phyloP scores from a whole-genome alignment of 2,888 invertebrate species.

The Lordiphosa fenestrarum region DNA sequence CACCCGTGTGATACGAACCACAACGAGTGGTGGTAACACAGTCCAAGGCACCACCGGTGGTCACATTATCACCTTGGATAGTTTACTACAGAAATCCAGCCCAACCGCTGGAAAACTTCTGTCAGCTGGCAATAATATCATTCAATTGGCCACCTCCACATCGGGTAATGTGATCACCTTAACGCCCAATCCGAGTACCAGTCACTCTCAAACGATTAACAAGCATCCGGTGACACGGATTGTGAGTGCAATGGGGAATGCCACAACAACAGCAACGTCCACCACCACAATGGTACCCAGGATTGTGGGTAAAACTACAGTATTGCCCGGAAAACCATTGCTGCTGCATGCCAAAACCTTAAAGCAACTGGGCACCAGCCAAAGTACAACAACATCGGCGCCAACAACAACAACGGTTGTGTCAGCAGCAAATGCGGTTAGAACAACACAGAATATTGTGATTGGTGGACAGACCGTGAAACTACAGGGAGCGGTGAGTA shows the following conservation, averaged over 20 bases:
- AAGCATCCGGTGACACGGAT: constrained; percentile 44
- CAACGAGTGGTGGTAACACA: constrained; percentile 19
- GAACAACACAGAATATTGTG: constrained; percentile 75
- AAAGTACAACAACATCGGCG: constrained; percentile 43
- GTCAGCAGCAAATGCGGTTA: constrained; percentile 55
- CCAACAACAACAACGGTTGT: constrained; percentile 67
- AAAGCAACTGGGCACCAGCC: constrained; percentile 74
- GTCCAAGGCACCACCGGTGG: constrained; percentile 62
- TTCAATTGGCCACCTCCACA: constrained; percentile 80
- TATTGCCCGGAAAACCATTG: constrained; percentile 60
- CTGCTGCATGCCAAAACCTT: constrained; percentile 56
- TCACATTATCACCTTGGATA: constrained; percentile 79
- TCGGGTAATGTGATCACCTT: constrained; percentile 50
- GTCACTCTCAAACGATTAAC: background rate
- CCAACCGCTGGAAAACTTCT: constrained; percentile 50
- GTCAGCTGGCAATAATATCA: constrained; percentile 80
- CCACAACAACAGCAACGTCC: constrained; percentile 76
- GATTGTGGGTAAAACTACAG: constrained; percentile 77
- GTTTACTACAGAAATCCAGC: constrained; percentile 72
- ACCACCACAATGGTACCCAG: constrained; percentile 76
- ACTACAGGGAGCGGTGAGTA: constrained; percentile 76
- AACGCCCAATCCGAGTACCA: constrained; percentile 26
- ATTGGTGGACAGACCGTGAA: constrained; percentile 79
- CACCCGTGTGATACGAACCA: constrained; percentile 54
- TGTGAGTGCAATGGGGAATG: constrained; percentile 52